Base-by-base conservation (phyloP, 2,888 invertebrate genomes). In the Drosophila cognata region DNA sequence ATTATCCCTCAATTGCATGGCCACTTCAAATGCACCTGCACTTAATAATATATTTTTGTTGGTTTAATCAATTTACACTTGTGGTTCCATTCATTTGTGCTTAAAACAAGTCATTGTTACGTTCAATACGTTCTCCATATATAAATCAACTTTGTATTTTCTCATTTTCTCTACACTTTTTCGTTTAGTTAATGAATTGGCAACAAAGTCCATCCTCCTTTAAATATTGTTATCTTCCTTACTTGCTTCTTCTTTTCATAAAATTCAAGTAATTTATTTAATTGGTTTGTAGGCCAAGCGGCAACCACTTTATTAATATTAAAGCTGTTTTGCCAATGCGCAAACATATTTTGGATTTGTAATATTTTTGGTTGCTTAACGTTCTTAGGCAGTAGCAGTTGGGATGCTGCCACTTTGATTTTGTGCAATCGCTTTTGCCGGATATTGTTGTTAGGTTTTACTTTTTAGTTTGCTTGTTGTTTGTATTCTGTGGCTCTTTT, bases 341-440 rank as follows among this genome's bases (percentile, higher is more conserved):
- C 48, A 61, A 57, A 38, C 59, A 63, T 64, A 66, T 72, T 83
- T 75, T 48, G 43, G 25, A 29, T 48, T 60, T 16, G 3, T 79
- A 69, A 79, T 35, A 64, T 63, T 79, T 77, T 70, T 86, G 74
- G 79, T 48, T 61, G 64, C 28, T 64, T 48, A 57, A 8, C 18
- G 38, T 59, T 52, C 64, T 68, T 62, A 28, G 13, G 29, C 16
- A 38, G n/a, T n/a, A n/a, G 56, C 51, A 57, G 64, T 51, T 41
- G 57, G 66, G 53, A 50, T 69, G 73, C 60, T 69, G 75, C 57
- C 75, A 79, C 71, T 81, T 77, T 77, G 85, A 85, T 31, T 87
- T 87, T 89, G 84, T 83, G 82, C 82, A 87, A 87, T 87, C 87
- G 89, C 85, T 87, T 89, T 87, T 80, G 73, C 83, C 88, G 89